A percentile compares a stretch with the other conserved stretches of the same genome.
phyloP scores from a whole-genome alignment of 2,797 vertebrate species.

The Luscinia megarhynchos region DNA sequence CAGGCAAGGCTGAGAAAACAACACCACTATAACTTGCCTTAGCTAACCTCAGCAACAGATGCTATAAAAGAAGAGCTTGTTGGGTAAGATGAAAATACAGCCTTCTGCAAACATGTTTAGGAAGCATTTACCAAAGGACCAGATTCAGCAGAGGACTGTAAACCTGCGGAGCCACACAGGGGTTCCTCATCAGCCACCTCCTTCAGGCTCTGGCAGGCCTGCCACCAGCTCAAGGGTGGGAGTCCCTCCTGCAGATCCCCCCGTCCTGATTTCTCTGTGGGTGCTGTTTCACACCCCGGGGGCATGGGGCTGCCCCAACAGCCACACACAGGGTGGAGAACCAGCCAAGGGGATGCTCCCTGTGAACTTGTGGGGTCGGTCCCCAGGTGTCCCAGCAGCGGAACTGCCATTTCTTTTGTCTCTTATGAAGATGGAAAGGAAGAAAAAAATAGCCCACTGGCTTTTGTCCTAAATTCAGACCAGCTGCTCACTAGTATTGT shows the following conservation, averaged over 20 bases:
- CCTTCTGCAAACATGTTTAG: not conserved
- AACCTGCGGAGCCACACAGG: not conserved
- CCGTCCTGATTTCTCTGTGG: not conserved
- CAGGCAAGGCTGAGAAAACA: not conserved
- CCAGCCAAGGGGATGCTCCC: rapidly evolving
- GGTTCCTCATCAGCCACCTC: not conserved
- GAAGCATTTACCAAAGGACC: not conserved
- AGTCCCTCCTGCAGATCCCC: not conserved
- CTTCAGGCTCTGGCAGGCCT: not conserved
- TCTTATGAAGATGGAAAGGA: constrained; percentile 2
- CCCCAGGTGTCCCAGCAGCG: not conserved
- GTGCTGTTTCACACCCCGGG: not conserved
- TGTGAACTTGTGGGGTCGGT: rapidly evolving
- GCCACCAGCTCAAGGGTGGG: not conserved
- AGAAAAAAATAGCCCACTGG: not conserved
- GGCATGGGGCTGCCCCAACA: not conserved
- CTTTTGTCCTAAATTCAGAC: constrained; percentile 67
- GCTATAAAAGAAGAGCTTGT: not conserved
- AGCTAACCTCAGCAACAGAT: not conserved
- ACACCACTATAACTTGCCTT: rapidly evolving
- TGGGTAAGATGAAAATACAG: not conserved
- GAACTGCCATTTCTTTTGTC: constrained; percentile 29
- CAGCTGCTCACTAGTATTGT: constrained; percentile 45
- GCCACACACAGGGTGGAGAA: not conserved
- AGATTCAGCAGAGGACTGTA: not conserved